Base-by-base conservation (phyloP, 2,113 vertebrate species). In the Takifugu flavidus region DNA sequence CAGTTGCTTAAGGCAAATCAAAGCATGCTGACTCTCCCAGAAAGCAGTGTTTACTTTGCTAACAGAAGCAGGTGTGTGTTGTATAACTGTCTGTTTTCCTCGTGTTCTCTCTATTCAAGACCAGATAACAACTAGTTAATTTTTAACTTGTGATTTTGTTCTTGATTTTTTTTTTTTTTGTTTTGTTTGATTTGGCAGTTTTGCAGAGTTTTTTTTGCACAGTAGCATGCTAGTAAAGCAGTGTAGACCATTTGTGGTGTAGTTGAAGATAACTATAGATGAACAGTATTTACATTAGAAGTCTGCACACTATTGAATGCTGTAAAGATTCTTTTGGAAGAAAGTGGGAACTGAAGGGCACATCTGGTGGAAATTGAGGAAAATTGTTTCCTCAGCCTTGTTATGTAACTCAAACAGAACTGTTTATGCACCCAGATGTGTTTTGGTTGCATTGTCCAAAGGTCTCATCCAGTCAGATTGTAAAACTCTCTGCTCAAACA, bases 21-120 rank as follows among this genome's bases (percentile, higher is more conserved):
- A 72, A 77, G 80, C 74, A 65, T 56, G 66, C 62, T 27, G 71
- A 73, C 71, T 73, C 70, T 75, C 75, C 62, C 71, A 78, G 71
- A 78, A 80, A 77, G 50, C 56, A 29, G 11, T 87, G 77, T 87
- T 87, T 79, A 63, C 82, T 79, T 71, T 73, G 26, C 80, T 70
- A 84, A 81, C 77, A 83, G 82, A 63, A 70, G 74, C 77, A 78
- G 80, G 77, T 86, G 86, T 80, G 66, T 70, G 67, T 71, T 80
- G 63, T 75, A 53, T 80, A 79, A 66, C 59, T 63, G 28, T 26
- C 60, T 49, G 52, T 57, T 69, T 75, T 68, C 50, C 44, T 58
- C 62, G 46, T 59, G 62, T 58, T 72, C 28, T 29, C 47, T 69
- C 64, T 72, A 53, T 53, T 34, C 44, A 64, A 46, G 53, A 43